These are phyloP conservation scores for Cantharis flavilabris DNA, from an alignment of 2,888 invertebrate species.

Conservation along the genomic window DNA sequence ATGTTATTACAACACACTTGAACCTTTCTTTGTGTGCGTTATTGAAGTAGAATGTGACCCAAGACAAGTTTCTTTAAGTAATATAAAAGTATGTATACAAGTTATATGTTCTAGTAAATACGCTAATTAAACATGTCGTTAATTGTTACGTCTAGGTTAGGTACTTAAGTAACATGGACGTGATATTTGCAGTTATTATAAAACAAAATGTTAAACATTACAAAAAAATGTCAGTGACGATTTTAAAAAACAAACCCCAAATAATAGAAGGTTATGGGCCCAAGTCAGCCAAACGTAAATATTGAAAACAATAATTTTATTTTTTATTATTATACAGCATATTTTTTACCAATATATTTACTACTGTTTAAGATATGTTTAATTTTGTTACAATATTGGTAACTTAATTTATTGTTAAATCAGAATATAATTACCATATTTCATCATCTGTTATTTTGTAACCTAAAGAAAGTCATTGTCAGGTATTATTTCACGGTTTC, in stretches of 20 bases:
- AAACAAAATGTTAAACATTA: no score
- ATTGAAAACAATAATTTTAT: no score
- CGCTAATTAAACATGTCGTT: not conserved
- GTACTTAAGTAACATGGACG: not conserved
- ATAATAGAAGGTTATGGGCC: no score
- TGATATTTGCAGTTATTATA: not conserved
- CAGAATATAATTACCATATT: not conserved
- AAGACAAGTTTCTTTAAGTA: not conserved
- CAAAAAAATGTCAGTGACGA: no score
- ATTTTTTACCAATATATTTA: no score
- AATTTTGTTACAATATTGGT: not conserved
- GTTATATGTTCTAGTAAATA: not conserved
- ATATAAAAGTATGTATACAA: not conserved
- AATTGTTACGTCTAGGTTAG: not conserved
- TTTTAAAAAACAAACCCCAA: no score
- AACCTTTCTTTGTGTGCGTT: not conserved
- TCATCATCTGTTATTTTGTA: not conserved
- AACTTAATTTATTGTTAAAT: not conserved
- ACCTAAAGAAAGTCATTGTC: not conserved
- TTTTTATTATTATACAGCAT: no score
- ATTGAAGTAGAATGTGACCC: conserved; percentile 2
- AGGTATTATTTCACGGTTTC: not conserved
- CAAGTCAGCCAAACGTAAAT: no score
- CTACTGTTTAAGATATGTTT: not conserved
- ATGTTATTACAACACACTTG: conserved; percentile 4